Evolutionary conservation across 2,888 invertebrate genomes (phyloP), one percentile per base, ranked within the genome.

Genomic region (Phorcus lineatus): DNA sequence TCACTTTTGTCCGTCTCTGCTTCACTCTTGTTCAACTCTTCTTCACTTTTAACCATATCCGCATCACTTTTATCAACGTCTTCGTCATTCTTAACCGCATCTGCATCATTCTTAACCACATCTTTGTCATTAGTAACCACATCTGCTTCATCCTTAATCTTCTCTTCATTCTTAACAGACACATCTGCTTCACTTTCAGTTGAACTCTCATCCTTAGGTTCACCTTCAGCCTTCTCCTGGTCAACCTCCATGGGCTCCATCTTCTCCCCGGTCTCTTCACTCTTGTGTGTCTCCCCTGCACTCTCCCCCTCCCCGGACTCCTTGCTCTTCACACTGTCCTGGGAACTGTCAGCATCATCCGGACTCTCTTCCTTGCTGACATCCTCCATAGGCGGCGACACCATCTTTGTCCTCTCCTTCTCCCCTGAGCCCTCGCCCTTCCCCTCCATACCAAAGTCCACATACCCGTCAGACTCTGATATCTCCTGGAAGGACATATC

Each of bases 391-490:
- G 22, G 62, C 16, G 62, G 19, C 4, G 28, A 62, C 24, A 62
- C 62, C 24, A 22, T 28, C 22, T 62, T 62, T 3, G 62, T 17
- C 28, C 28, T 62, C 28, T 62, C 62, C 24, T 17, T 62, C 28
- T 22, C 62, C 28, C 6, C 62, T 24, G 47, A 47, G 47, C 47
- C 11, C 47, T 47, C 47, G 13, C 28, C 24, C 16, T 62, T 62
- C 24, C 22, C 62, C 19, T 19, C 57, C 13, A 28, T 24, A 16
- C 28, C 24, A 62, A 62, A 62, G 62, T 62, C 62, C 11, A 62
- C 62, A 62, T 95, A 62, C 75, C 40, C 93, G 93, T 22, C 95
- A 95, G 7, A 96, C 91, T 70, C 67, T n/a, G 79, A 52, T 40
- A 55, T 54, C 28, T 80, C 19, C 22, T 77, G 31, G 22, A 53